A percentile compares a stretch with the other conserved stretches of the same genome.
phyloP scores from a whole-genome alignment of 1,140 invertebrate genomes.

The Procambarus clarkii region DNA sequence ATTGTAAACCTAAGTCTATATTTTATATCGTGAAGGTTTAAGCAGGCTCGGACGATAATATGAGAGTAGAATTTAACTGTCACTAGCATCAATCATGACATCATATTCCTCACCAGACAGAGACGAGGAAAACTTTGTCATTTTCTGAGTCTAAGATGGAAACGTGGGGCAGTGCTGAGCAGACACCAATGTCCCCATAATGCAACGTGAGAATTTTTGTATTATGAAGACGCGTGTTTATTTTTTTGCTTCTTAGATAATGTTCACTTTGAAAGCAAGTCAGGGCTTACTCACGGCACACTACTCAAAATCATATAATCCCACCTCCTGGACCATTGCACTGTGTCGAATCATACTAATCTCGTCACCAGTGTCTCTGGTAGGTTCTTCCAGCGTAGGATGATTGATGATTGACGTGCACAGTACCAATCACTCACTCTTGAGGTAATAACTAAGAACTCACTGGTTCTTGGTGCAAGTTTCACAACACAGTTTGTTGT shows the following conservation, averaged over 20 bases:
- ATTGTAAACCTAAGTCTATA: background rate
- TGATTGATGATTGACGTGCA: background rate
- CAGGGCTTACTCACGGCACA: background rate
- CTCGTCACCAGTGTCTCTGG: background rate
- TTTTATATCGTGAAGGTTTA: background rate
- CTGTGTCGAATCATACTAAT: background rate
- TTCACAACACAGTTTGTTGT: conserved; percentile 75
- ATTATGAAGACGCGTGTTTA: background rate
- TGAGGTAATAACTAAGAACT: background rate
- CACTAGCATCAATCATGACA: background rate
- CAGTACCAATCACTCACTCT: conserved; percentile 1
- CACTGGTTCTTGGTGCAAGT: conserved; percentile 70
- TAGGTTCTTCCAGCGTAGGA: background rate
- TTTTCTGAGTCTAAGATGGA: background rate
- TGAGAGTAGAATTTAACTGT: background rate
- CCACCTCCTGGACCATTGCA: background rate
- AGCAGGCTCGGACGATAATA: background rate
- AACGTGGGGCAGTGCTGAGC: background rate
- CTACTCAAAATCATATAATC: background rate
- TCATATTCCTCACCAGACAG: background rate
- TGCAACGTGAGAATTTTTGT: background rate
- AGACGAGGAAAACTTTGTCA: background rate
- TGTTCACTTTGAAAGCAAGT: background rate
- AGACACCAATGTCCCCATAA: too few species aligned
- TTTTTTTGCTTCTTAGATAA: background rate